Conservation (phyloP, 2,797 vertebrate species). For the Sphaeramia orbicularis region DNA sequence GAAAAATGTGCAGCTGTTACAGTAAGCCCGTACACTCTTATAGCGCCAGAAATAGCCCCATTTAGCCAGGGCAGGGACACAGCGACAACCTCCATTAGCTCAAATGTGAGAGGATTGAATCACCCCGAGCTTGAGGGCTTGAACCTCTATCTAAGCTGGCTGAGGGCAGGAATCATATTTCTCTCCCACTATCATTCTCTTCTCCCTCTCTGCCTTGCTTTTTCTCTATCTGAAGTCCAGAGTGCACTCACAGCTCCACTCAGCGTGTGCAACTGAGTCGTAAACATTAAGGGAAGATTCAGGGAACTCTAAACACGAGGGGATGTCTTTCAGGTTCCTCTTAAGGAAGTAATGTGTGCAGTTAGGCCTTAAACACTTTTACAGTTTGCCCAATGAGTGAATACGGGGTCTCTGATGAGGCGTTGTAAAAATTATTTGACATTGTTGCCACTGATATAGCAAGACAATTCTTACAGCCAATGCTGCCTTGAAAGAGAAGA, state of each 20-base stretch:
- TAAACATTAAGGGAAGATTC: slow-evolving; percentile 67
- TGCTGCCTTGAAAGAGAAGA: slow-evolving; percentile 68
- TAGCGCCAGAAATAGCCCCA: slow-evolving; percentile 74
- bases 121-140: slow-evolving; percentile 66
- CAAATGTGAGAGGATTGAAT: slow-evolving; percentile 75
- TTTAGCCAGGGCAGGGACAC: slow-evolving; percentile 63
- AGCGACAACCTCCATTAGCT: slow-evolving; percentile 75
- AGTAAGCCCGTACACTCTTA: slow-evolving; percentile 64
- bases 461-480: slow-evolving; percentile 69
- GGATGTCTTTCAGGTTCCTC: slow-evolving; percentile 54
- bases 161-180: slow-evolving; percentile 75
- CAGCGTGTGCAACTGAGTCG: slow-evolving; percentile 58
- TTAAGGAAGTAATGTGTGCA: slow-evolving; percentile 67
- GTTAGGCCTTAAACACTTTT: slow-evolving; percentile 72
- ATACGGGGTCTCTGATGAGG: slow-evolving; percentile 48
- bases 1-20: slow-evolving; percentile 81
- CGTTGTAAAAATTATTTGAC: slow-evolving; percentile 64
- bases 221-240: slow-evolving; percentile 56
- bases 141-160: slow-evolving; percentile 67
- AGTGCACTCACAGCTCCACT: slow-evolving; percentile 53
- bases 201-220: slow-evolving; percentile 29
- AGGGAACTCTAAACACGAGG: slow-evolving; percentile 46
- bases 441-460: slow-evolving; percentile 54
- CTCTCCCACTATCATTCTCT: slow-evolving; percentile 57
- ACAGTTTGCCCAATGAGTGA: slow-evolving; percentile 63